phyloP scores from a whole-genome alignment of 2,888 invertebrate species.

The Eupithecia inturbata region DNA sequence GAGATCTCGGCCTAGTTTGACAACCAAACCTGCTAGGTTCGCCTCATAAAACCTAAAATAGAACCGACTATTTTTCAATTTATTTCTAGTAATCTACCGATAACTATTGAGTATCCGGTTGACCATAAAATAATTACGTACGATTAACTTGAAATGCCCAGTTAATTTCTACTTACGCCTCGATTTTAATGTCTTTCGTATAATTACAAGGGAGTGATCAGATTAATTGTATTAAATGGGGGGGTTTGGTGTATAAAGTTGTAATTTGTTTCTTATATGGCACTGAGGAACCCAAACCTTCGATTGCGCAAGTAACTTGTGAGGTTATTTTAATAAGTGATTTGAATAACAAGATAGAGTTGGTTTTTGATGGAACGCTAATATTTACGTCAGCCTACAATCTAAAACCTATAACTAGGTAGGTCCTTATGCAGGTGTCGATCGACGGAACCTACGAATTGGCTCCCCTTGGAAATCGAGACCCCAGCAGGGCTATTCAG shows the following conservation, averaged over 20 bases:
- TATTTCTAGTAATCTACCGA: not conserved
- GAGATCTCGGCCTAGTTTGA: no score
- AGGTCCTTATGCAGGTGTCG: no score
- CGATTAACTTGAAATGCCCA: not conserved
- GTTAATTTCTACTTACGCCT: constrained; percentile 3
- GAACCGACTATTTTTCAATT: not conserved
- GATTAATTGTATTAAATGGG: constrained; percentile 6
- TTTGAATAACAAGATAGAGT: not conserved
- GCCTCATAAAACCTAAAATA: no score
- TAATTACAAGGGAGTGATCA: not conserved
- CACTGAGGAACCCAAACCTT: not conserved
- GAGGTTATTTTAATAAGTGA: not conserved
- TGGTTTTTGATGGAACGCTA: not conserved
- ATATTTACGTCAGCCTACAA: not conserved
- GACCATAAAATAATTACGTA: not conserved
- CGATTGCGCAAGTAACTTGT: not conserved
- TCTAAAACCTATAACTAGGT: no score
- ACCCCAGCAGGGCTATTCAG: no score
- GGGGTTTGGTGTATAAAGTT: constrained; percentile 2
- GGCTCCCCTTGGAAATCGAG: no score
- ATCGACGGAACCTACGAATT: no score
- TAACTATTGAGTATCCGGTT: not conserved
- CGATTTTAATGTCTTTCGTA: constrained; percentile 2
- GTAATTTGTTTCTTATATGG: constrained; percentile 1
- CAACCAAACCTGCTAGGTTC: no score